Evolutionary conservation across 2,888 invertebrate species (phyloP).

Genomic region (Galerucella nymphaeae): DNA sequence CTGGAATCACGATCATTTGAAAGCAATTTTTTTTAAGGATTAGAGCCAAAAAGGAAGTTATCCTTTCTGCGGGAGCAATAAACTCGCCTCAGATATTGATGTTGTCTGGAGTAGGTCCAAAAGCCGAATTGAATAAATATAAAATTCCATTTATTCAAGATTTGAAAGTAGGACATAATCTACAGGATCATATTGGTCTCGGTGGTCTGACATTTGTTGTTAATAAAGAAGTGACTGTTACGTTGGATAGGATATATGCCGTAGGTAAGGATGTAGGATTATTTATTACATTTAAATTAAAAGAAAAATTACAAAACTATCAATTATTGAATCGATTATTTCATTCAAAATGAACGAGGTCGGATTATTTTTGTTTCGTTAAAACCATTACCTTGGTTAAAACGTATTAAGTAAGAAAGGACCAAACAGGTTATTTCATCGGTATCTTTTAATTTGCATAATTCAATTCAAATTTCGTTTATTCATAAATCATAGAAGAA

Average conservation of each 20-base stretch:
- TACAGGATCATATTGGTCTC: conserved; percentile 90
- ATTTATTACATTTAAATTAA: background rate
- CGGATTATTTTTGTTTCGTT: background rate
- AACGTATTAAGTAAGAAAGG: background rate
- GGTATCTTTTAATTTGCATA: background rate
- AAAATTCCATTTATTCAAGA: conserved; percentile 85
- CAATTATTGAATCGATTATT: background rate
- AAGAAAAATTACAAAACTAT: background rate
- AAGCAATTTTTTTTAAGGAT: conserved; percentile 65
- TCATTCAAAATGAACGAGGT: background rate
- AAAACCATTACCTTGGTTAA: conserved; percentile 8
- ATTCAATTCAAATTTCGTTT: background rate
- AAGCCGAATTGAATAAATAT: conserved; percentile 76
- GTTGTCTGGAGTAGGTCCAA: conserved; percentile 90
- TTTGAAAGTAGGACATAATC: conserved; percentile 84
- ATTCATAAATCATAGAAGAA: background rate
- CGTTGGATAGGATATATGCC: conserved; percentile 82
- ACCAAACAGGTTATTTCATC: conserved; percentile 1
- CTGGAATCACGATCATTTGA: background rate
- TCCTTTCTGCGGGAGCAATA: conserved; percentile 90
- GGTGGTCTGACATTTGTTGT: conserved; percentile 87
- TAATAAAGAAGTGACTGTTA: conserved; percentile 81
- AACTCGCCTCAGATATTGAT: conserved; percentile 94
- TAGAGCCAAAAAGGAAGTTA: conserved; percentile 84
- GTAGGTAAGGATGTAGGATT: conserved; percentile 58